Base-by-base conservation (phyloP, 2,113 vertebrate species). In the Terrapene triunguis region DNA sequence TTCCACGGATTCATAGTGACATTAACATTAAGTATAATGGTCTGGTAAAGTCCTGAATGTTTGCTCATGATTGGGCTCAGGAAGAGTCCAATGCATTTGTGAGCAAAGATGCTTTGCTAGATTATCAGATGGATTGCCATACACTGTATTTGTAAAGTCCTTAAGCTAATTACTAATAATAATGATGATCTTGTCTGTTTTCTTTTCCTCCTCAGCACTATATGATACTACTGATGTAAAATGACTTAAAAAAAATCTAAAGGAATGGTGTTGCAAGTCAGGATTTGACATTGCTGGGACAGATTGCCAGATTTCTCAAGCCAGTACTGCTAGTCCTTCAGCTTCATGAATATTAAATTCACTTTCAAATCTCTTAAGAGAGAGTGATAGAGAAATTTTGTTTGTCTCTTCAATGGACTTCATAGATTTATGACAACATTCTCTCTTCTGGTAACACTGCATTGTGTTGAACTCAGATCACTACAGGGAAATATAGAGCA, bases 401-500 rank as follows among this genome's bases (percentile, higher is more conserved):
- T 65, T 96, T 94, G 13, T 81, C 86, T 92, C 86, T 88, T 59
- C 81, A 82, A 53, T 29, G 25, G 14, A 85, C 19, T 59, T 29
- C 54, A 24, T 42, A 80, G 85, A 87, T 84, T 91, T 87, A 57
- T 78, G 87, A 55, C 78, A 44, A 69, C 10, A n/a, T 44, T 69
- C 29, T 65, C 82, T 91, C 96, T 89, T 92, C 84, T 80, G 50
- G 59, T 35, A 47, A 25, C 24, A 21, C 87, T 96, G 80, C 35
- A 84, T 81, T 50, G 65, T 74, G 92, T 95, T 96, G 94, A 92
- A 81, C 89, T 83, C 78, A 85, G 54, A 32, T 84, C 54, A 48
- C 82, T 83, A 8, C 78, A 55, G 48, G 57, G 38, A 62, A 85
- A 32, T 80, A 72, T 1, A 89, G n/a, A 62, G 65, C 14, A 5